phyloP scores from a whole-genome alignment of 2,113 vertebrate genomes.

The Amblyopsis rosae region DNA sequence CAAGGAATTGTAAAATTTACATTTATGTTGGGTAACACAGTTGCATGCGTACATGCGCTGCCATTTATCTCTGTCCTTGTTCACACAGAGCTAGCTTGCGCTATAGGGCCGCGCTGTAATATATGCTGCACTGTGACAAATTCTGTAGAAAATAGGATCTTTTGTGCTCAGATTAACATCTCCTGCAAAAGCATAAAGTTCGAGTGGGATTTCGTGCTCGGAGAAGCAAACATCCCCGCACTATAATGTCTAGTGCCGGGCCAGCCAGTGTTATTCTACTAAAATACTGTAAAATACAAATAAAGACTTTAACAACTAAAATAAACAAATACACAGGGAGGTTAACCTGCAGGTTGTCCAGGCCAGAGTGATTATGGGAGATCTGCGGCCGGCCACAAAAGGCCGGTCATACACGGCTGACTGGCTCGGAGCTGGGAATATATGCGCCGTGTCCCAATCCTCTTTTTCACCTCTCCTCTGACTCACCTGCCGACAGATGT shows the following conservation, averaged over 20 bases:
- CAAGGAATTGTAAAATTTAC: slow-evolving; percentile 59
- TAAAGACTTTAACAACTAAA: not conserved
- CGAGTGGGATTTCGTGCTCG: not conserved
- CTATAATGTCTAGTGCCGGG: not conserved
- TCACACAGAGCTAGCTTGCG: not conserved
- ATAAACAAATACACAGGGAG: slow-evolving; percentile 31
- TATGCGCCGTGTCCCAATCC: slow-evolving; percentile 69
- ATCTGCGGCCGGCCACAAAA: slow-evolving; percentile 79
- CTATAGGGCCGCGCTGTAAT: not conserved
- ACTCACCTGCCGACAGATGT: slow-evolving; percentile 49
- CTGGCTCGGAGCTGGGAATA: slow-evolving; percentile 74
- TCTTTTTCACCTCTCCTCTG: slow-evolving; percentile 19
- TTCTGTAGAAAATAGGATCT: slow-evolving; percentile 1
- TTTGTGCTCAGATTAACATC: not conserved
- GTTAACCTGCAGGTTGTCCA: slow-evolving; percentile 77
- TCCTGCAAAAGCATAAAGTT: not conserved
- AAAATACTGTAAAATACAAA: not conserved
- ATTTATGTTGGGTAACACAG: slow-evolving; percentile 57
- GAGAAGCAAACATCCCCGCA: not conserved
- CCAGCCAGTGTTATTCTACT: not conserved
- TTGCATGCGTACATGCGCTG: slow-evolving; percentile 22
- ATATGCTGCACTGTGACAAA: not conserved
- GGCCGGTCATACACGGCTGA: slow-evolving; percentile 74
- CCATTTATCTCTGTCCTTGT: slow-evolving; percentile 11
- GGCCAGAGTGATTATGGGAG: slow-evolving; percentile 78